Evolutionary conservation across 2,797 vertebrate species (phyloP).

Genomic region (Uromys caudimaculatus): DNA sequence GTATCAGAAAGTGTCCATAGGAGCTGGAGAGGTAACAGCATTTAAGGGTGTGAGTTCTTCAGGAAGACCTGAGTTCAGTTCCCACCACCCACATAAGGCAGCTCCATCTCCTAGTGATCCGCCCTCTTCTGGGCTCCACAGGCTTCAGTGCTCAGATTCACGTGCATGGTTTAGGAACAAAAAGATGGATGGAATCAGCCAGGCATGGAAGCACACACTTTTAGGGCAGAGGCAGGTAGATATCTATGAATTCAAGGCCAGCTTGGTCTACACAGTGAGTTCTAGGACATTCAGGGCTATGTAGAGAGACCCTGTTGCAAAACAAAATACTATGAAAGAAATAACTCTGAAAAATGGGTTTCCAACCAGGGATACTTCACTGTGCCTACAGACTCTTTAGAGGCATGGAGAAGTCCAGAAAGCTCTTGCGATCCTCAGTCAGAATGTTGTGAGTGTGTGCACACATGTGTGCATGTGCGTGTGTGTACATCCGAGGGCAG

Average conservation of each 20-base stretch:
- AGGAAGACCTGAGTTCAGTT: background rate
- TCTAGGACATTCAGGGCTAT: background rate
- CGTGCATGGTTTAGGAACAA: background rate
- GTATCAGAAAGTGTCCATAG: too few species aligned
- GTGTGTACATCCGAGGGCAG: background rate
- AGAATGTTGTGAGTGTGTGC: background rate
- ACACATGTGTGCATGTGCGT: background rate
- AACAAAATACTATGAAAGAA: background rate
- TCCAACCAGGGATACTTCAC: background rate
- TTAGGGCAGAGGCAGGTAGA: background rate
- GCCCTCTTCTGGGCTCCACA: background rate
- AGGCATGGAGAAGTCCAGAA: background rate
- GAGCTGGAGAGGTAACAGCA: background rate
- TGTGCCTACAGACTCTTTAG: background rate
- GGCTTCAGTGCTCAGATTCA: background rate
- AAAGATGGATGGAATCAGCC: background rate
- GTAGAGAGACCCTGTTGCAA: background rate
- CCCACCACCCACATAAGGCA: background rate
- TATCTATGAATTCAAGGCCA: background rate
- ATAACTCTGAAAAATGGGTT: background rate
- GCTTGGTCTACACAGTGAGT: background rate
- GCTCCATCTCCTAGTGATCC: background rate
- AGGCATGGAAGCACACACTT: background rate
- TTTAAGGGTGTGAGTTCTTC: background rate
- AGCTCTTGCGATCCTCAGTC: background rate